Conservation (phyloP, 2,113 vertebrate genomes). For the Lepus americanus region DNA sequence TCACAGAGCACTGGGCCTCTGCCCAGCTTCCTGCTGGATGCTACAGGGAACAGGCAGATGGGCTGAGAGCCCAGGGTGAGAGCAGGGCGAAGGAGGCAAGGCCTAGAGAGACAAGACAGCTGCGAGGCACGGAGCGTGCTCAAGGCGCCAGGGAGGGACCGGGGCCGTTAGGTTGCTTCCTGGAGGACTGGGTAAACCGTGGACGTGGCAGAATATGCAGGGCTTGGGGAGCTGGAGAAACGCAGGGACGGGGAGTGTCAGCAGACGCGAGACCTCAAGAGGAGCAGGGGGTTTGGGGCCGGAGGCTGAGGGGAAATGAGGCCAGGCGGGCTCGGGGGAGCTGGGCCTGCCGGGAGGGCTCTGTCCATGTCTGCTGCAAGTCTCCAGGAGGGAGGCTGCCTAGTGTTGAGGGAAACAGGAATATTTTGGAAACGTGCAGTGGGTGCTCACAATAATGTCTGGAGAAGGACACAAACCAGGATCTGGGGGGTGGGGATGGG, state of each 20-base stretch:
- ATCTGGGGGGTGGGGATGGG: background rate
- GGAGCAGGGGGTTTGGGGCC: background rate
- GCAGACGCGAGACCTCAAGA: background rate
- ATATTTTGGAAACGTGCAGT: background rate
- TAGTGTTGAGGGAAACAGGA: background rate
- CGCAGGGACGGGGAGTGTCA: too few relatives aligned
- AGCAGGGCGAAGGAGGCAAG: background rate
- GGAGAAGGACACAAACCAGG: background rate
- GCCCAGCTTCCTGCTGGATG: background rate
- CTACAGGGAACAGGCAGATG: background rate
- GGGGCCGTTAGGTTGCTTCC: rapidly evolving
- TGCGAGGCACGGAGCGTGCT: background rate
- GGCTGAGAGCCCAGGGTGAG: background rate
- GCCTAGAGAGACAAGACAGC: background rate
- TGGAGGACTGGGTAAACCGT: rapidly evolving
- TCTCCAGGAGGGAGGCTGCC: background rate
- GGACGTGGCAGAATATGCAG: background rate
- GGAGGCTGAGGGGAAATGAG: background rate
- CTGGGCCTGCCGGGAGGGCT: too few relatives aligned
- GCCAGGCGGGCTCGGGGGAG: background rate
- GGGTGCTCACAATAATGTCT: too few relatives aligned
- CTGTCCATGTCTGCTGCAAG: background rate
- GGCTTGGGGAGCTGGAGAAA: background rate
- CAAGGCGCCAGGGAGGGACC: background rate
- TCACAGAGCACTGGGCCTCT: rapidly evolving